Conservation (phyloP, 2,888 invertebrate genomes). For the Temnothorax unifasciatus region DNA sequence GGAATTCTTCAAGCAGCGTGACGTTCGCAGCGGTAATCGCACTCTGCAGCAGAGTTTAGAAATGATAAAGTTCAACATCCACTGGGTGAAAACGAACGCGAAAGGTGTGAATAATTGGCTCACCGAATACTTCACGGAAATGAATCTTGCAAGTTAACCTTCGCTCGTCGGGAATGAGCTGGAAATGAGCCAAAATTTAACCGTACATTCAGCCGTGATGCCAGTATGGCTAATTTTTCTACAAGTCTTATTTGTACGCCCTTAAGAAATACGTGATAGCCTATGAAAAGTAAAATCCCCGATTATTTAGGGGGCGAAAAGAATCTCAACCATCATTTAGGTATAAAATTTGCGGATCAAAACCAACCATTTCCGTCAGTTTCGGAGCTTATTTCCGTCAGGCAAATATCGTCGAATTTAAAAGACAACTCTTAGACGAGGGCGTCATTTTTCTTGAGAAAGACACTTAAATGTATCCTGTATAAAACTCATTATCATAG, state of each 20-base stretch:
- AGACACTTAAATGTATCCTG: neutral
- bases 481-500: conserved; percentile 38
- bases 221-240: conserved; percentile 60
- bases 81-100: conserved; percentile 91
- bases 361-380: conserved; percentile 63
- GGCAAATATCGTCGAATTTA: conserved; percentile 24
- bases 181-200: conserved; percentile 55
- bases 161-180: conserved; percentile 61
- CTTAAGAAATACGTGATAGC: conserved; percentile 44
- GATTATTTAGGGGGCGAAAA: conserved; percentile 35
- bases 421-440: conserved; percentile 30
- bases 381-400: conserved; percentile 59
- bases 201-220: conserved; percentile 51
- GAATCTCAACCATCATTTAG: conserved; percentile 60
- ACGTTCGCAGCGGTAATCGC: conserved; percentile 88
- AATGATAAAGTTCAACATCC: conserved; percentile 93
- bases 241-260: conserved; percentile 58
- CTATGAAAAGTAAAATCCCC: conserved; percentile 51
- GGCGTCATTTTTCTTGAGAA: conserved; percentile 22
- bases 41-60: conserved; percentile 92
- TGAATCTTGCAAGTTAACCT: conserved; percentile 72
- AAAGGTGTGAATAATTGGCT: conserved; percentile 88
- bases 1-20: conserved; percentile 88
- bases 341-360: conserved; percentile 67
- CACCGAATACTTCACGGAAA: conserved; percentile 80